A percentile compares a stretch with the other conserved stretches of the same genome.
phyloP scores from a whole-genome alignment of 92 coral and sea anemone species.

The Porites cylindrica region DNA sequence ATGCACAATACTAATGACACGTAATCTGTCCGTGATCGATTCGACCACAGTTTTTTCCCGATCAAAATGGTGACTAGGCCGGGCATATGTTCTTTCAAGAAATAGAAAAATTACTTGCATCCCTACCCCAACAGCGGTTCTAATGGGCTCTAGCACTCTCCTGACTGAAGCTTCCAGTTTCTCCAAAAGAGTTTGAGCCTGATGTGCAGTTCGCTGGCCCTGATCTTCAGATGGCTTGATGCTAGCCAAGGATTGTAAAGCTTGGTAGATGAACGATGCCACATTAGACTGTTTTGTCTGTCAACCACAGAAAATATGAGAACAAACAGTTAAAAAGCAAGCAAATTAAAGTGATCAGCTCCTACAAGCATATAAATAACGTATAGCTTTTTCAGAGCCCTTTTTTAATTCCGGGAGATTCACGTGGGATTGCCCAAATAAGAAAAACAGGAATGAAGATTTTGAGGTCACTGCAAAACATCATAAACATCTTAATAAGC shows the following conservation, averaged over 20 bases:
- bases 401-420: too few relatives aligned
- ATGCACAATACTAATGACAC: too few relatives aligned
- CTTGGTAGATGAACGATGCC: constrained; percentile 72
- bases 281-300: constrained; percentile 75
- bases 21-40: too few relatives aligned
- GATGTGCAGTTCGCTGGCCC: constrained; percentile 55
- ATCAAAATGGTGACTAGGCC: too few relatives aligned
- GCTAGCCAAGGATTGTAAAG: constrained; percentile 43
- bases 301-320: neutral
- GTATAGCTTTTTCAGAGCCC: too few relatives aligned
- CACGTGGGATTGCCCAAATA: too few relatives aligned
- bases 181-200: constrained; percentile 65
- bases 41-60: too few relatives aligned
- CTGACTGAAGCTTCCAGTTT: constrained; percentile 59
- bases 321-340: neutral
- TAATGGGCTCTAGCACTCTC: constrained; percentile 60
- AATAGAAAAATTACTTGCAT: neutral
- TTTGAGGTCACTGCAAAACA: too few relatives aligned
- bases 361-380: too few relatives aligned
- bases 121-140: constrained; percentile 73
- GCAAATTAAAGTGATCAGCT: neutral
- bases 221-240: constrained; percentile 41
- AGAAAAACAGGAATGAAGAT: too few relatives aligned
- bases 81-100: too few relatives aligned
- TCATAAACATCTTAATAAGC: too few relatives aligned